Evolutionary conservation across 2,113 vertebrate species (phyloP).

Genomic region (Panurus biarmicus): DNA sequence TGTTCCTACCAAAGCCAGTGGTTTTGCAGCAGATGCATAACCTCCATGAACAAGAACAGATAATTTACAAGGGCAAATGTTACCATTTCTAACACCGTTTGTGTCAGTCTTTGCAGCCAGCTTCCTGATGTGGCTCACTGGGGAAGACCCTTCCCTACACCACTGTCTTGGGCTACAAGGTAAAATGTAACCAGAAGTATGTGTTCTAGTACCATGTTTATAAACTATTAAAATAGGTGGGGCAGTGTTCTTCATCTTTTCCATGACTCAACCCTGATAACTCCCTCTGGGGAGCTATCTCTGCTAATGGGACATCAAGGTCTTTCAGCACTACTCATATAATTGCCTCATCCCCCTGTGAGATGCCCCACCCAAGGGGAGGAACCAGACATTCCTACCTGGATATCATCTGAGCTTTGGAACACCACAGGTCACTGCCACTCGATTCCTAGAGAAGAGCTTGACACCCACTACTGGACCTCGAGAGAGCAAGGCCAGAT

Average conservation of each 20-base stretch:
- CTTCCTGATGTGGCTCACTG: neutral
- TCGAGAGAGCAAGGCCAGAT: neutral
- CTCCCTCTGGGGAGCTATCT: neutral
- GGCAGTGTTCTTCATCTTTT: neutral
- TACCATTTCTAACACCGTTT: neutral
- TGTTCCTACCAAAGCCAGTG: neutral
- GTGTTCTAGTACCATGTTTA: neutral
- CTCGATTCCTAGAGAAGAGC: neutral
- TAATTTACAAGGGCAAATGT: neutral
- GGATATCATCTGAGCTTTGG: neutral
- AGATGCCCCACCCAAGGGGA: accelerated
- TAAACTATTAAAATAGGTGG: neutral
- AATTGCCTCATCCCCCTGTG: neutral
- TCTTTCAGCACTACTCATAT: neutral
- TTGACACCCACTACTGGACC: neutral
- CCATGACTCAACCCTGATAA: neutral
- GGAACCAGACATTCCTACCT: neutral
- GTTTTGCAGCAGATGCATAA: neutral
- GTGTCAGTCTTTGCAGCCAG: neutral
- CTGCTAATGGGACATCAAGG: neutral
- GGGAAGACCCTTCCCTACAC: neutral
- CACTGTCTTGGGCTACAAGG: neutral
- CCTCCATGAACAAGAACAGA: neutral
- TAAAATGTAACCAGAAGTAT: neutral
- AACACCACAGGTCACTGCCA: accelerated